Conservation (phyloP, 23 tunicate genomes). For the Clavelina lepadiformis region DNA sequence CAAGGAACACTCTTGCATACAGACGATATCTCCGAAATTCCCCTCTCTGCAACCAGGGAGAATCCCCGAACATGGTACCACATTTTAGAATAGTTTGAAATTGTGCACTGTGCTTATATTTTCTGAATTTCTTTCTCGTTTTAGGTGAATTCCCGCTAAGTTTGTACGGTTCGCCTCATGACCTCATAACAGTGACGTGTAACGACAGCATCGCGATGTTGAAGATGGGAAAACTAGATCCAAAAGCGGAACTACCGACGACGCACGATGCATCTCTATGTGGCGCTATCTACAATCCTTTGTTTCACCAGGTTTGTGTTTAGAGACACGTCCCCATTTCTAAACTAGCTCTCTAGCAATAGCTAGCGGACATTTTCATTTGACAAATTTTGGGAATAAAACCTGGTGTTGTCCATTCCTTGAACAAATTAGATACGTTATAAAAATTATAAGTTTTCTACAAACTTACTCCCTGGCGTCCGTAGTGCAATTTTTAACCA, state of each 20-base stretch:
- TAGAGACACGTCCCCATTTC: no score
- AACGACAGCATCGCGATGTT: conserved; percentile 81
- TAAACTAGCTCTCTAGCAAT: no score
- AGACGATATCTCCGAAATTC: conserved; percentile 79
- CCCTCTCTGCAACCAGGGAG: conserved; percentile 79
- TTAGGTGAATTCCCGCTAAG: conserved; percentile 86
- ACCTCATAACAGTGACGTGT: conserved; percentile 72
- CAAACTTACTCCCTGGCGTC: no score
- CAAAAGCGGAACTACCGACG: conserved; percentile 78
- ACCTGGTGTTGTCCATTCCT: no score
- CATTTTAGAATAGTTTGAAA: background rate
- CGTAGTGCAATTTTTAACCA: no score
- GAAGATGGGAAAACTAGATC: conserved; percentile 88
- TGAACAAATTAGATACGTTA: no score
- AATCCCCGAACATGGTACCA: conserved; percentile 88
- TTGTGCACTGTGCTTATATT: background rate
- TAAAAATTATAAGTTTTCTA: no score
- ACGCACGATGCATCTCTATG: conserved; percentile 87
- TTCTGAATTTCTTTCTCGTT: background rate
- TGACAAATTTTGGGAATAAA: no score
- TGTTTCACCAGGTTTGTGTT: conserved; percentile 96
- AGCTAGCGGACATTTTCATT: no score
- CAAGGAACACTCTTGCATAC: conserved; percentile 77
- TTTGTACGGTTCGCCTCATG: conserved; percentile 53
- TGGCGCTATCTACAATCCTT: conserved; percentile 59